These are phyloP conservation scores for Hipposideros larvatus DNA, from an alignment of 2,797 vertebrate species.

Conservation along the genomic window DNA sequence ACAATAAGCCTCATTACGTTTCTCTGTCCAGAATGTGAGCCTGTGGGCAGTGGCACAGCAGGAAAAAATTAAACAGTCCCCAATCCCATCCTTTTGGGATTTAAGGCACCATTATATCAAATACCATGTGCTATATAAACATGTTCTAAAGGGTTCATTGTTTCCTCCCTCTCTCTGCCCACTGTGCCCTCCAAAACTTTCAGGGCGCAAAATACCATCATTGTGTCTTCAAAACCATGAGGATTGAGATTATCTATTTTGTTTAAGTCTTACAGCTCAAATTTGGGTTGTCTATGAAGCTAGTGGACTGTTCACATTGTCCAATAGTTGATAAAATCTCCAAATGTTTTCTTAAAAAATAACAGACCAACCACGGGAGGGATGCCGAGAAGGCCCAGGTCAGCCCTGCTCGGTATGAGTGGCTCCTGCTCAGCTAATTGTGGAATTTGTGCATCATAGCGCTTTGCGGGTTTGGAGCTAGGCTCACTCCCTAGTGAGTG, in stretches of 20 bases:
- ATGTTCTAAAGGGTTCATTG: not conserved
- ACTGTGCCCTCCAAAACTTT: not conserved
- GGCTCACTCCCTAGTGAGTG: slow-evolving; percentile 65
- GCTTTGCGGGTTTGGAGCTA: not conserved
- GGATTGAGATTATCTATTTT: not conserved
- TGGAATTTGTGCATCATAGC: not conserved
- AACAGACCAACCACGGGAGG: not conserved
- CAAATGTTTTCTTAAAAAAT: no score
- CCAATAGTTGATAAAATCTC: not conserved
- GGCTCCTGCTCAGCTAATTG: not conserved
- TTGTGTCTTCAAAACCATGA: not conserved
- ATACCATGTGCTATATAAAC: not conserved
- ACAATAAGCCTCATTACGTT: not conserved
- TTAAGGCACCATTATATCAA: not conserved
- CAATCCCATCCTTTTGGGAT: not conserved
- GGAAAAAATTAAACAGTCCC: not conserved
- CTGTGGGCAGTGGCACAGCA: not conserved
- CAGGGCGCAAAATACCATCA: not conserved
- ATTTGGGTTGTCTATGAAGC: slow-evolving; percentile 21
- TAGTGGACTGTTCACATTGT: not conserved
- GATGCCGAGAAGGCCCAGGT: not conserved
- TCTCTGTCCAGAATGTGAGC: not conserved
- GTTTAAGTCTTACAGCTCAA: not conserved
- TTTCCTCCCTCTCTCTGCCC: not conserved
- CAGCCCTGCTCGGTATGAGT: not conserved